Evolutionary conservation across 1,140 invertebrate genomes (phyloP).

Genomic region (Cepaea nemoralis): DNA sequence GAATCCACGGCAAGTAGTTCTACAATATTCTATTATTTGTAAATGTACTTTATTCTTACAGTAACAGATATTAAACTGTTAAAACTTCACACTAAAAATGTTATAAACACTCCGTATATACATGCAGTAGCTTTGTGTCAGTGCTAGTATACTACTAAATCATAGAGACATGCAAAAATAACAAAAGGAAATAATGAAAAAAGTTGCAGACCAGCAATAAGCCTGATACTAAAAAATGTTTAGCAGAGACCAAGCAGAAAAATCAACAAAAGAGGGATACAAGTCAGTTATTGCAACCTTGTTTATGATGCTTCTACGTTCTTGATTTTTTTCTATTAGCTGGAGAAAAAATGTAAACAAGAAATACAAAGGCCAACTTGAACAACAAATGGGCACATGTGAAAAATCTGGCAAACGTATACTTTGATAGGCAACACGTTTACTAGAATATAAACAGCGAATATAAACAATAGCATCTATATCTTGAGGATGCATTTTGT

Average conservation of each 20-base stretch:
- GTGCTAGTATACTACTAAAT: neutral
- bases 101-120: neutral
- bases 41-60: no score
- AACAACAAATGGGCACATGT: neutral
- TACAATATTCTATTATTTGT: no score
- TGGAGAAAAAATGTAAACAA: constrained; percentile 57
- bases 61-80: no score
- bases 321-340: constrained; percentile 61
- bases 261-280: constrained; percentile 21
- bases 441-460: no score
- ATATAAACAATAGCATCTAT: no score
- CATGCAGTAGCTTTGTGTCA: neutral
- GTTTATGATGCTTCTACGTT: constrained; percentile 58
- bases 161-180: neutral
- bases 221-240: neutral
- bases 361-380: constrained; percentile 10
- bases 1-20: no score
- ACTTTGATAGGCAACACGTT: neutral
- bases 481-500: no score
- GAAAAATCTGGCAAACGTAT: neutral
- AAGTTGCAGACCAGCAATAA: neutral
- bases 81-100: no score
- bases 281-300: constrained; percentile 48
- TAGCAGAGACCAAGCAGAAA: constrained; percentile 8
- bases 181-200: no score